phyloP scores from a whole-genome alignment of 2,113 vertebrate species.

The Empidonax traillii region DNA sequence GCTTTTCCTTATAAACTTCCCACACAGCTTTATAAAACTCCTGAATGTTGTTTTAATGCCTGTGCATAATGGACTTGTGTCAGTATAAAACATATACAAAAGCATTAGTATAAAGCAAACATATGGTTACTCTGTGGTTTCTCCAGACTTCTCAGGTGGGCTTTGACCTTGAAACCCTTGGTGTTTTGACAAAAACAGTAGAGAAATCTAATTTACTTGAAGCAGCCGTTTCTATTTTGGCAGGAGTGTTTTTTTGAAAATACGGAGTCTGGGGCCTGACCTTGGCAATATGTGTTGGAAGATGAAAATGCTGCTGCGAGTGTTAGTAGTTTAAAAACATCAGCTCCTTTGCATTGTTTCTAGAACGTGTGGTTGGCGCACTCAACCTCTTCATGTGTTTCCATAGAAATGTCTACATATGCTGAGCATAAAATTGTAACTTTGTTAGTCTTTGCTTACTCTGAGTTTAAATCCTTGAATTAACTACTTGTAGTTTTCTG shows the following conservation, averaged over 20 bases:
- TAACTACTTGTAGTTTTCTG: neutral
- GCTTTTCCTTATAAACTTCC: neutral
- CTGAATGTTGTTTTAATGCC: neutral
- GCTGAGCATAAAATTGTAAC: neutral
- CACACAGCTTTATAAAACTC: neutral
- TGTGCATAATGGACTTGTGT: neutral
- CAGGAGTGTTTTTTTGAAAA: neutral
- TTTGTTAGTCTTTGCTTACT: neutral
- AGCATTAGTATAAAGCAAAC: neutral
- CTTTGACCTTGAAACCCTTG: neutral
- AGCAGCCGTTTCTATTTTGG: neutral
- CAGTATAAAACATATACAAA: neutral
- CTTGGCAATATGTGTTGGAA: neutral
- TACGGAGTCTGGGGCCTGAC: neutral
- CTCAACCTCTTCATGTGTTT: neutral
- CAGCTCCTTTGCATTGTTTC: neutral
- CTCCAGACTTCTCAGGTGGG: neutral
- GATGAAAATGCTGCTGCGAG: neutral
- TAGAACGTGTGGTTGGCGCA: neutral
- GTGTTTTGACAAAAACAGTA: neutral
- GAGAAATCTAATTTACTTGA: neutral
- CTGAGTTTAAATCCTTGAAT: neutral
- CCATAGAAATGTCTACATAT: neutral
- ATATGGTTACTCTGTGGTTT: neutral
- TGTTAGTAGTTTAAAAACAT: neutral